Evolutionary conservation across 2,888 invertebrate species (phyloP).

Genomic region (Hyppa rectilinea): DNA sequence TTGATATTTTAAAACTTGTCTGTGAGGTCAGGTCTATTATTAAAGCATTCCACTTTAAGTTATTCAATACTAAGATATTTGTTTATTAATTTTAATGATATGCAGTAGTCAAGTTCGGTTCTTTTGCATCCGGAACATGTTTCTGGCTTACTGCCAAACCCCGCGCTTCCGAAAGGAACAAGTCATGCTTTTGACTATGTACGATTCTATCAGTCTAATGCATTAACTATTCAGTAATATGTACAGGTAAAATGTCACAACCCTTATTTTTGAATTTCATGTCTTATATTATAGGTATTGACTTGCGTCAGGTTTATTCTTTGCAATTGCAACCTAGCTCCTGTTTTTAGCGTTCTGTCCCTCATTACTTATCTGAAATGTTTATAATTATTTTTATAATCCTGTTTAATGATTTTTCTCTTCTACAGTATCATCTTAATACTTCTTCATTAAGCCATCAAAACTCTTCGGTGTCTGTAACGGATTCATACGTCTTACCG

Average conservation of each 20-base stretch:
- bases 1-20: conserved; percentile 51
- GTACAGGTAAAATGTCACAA: conserved; percentile 24
- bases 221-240: conserved; percentile 9
- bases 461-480: background rate
- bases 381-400: background rate
- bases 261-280: conserved; percentile 8
- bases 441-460: background rate
- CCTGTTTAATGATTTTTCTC: background rate
- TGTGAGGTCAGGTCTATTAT: conserved; percentile 42
- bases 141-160: conserved; percentile 45
- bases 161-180: conserved; percentile 39
- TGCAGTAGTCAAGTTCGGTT: conserved; percentile 32
- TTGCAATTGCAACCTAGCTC: background rate
- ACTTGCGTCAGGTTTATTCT: background rate
- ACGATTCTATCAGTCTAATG: background rate
- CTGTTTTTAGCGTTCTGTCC: background rate
- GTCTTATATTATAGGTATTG: background rate
- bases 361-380: background rate
- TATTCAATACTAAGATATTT: conserved; percentile 36
- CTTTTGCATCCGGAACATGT: conserved; percentile 47
- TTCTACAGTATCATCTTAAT: background rate
- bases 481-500: conserved; percentile 2
- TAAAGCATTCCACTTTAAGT: conserved; percentile 31
- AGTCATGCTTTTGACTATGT: conserved; percentile 32
- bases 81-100: conserved; percentile 49